These are phyloP conservation scores for Netelia fuscicornis DNA, from an alignment of 2,888 invertebrate genomes.

Conservation along the genomic window DNA sequence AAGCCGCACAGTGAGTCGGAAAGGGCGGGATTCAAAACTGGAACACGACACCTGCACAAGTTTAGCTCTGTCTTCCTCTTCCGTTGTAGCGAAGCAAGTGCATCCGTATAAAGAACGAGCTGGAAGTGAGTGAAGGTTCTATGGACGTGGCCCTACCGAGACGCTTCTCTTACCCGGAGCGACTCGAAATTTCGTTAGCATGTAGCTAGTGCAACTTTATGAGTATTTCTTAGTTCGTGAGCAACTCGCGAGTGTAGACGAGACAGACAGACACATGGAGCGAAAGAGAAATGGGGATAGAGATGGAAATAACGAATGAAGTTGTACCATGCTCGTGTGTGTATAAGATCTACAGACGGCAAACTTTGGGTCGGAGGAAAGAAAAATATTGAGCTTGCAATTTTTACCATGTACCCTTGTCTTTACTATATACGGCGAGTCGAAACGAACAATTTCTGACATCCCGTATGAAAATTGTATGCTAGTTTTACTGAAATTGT, in stretches of 20 bases:
- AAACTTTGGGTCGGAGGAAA: neutral
- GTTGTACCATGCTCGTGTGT: too few relatives aligned
- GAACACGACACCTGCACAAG: neutral
- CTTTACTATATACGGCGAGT: too few relatives aligned
- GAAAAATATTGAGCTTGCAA: neutral
- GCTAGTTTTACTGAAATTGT: too few relatives aligned
- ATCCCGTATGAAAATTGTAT: too few relatives aligned
- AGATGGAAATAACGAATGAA: neutral
- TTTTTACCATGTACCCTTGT: neutral
- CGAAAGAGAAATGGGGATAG: neutral
- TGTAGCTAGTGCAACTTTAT: neutral
- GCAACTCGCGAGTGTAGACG: neutral
- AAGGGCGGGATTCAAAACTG: neutral
- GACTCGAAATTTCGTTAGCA: slow-evolving; percentile 6
- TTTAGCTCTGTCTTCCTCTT: neutral
- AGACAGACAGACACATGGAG: neutral
- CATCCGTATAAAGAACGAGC: slow-evolving; percentile 2
- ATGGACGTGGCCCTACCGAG: neutral
- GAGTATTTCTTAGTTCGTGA: slow-evolving; percentile 13
- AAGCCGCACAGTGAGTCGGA: neutral
- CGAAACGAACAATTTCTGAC: too few relatives aligned
- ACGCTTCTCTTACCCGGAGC: neutral
- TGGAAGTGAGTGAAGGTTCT: slow-evolving; percentile 1
- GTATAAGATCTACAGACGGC: neutral
- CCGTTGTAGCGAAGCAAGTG: neutral